Percentiles rank a stretch among this genome's conserved stretches.
Evolutionary conservation across 2,888 invertebrate species (phyloP).

Genomic region (Endotricha flammealis): DNA sequence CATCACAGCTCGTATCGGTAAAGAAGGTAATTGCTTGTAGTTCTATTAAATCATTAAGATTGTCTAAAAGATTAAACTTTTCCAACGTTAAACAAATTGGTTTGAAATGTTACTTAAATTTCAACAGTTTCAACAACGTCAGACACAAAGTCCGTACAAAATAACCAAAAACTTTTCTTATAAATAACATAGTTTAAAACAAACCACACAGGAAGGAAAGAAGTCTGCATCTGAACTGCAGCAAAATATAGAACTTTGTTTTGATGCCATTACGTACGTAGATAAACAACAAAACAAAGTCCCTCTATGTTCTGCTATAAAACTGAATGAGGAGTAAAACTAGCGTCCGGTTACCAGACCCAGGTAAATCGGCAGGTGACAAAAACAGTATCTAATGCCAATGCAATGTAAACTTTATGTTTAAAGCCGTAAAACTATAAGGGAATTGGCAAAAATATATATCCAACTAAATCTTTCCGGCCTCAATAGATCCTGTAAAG

Average conservation of each 20-base stretch:
- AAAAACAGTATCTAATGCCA: too few species aligned
- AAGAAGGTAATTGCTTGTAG: too few species aligned
- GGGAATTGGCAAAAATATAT: constrained; percentile 1
- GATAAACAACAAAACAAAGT: constrained; percentile 10
- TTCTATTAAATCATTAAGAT: too few species aligned
- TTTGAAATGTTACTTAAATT: too few species aligned
- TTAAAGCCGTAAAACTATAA: not conserved
- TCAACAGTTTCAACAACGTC: too few species aligned
- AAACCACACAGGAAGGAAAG: not conserved
- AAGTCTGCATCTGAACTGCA: not conserved
- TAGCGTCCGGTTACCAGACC: too few species aligned
- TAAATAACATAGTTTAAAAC: not conserved
- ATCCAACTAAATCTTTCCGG: constrained; percentile 11
- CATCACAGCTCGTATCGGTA: too few species aligned
- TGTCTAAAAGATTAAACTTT: too few species aligned
- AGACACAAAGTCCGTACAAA: too few species aligned
- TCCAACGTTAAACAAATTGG: too few species aligned
- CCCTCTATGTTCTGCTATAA: constrained; percentile 8
- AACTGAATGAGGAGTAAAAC: constrained; percentile 5
- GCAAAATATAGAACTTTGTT: constrained; percentile 5
- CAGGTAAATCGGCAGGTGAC: too few species aligned
- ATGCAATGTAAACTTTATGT: not conserved
- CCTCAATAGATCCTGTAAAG: constrained; percentile 1
- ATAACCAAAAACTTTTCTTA: constrained; percentile 8
- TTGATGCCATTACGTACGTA: constrained; percentile 1